Evolutionary conservation across 2,113 vertebrate genomes (phyloP).

Genomic region (Physeter macrocephalus): DNA sequence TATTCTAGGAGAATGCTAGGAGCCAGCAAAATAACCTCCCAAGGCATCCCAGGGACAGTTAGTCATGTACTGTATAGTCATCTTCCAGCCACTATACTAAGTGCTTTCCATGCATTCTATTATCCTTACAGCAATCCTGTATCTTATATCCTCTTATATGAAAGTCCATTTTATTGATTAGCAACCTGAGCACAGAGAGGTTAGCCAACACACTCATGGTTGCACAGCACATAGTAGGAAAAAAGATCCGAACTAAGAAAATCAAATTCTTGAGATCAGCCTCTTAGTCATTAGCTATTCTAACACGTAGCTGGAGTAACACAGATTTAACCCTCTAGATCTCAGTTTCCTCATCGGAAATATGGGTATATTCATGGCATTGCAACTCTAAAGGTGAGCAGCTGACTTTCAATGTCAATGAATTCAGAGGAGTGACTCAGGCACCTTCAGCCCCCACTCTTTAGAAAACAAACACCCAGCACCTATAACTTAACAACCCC

Average conservation of each 20-base stretch:
- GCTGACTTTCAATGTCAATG: neutral
- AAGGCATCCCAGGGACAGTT: neutral
- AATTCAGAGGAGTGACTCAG: neutral
- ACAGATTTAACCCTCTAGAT: too few species aligned
- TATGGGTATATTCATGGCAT: fast-evolving
- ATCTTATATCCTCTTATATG: neutral
- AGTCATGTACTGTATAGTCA: too few species aligned
- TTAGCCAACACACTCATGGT: neutral
- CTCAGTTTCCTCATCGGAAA: neutral
- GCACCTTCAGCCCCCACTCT: neutral
- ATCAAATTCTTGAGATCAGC: neutral
- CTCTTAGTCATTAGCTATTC: neutral
- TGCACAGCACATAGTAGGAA: neutral
- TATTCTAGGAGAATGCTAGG: neutral
- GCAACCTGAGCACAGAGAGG: neutral
- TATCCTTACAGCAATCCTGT: neutral
- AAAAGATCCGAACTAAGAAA: neutral
- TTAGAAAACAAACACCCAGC: neutral
- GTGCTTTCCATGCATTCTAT: neutral
- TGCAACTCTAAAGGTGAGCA: too few species aligned
- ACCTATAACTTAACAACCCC: neutral
- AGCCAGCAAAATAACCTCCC: neutral
- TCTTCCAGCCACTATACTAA: neutral
- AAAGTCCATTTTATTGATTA: neutral
- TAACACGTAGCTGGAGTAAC: neutral